phyloP scores from a whole-genome alignment of 2,113 vertebrate species.

The Labrus mixtus region DNA sequence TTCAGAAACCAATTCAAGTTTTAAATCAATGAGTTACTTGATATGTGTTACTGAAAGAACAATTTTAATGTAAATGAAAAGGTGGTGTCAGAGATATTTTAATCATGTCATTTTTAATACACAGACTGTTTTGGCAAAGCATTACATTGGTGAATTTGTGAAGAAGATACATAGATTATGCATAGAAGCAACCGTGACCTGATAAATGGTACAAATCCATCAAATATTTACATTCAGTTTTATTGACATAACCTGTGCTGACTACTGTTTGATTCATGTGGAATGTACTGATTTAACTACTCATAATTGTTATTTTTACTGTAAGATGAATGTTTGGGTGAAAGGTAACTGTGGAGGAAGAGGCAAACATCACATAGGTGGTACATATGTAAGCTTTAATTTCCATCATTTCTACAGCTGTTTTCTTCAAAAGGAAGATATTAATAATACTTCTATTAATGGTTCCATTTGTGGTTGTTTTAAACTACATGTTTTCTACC shows the following conservation, averaged over 20 bases:
- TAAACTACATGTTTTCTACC: constrained; percentile 18
- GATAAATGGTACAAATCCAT: neutral
- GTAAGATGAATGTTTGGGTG: neutral
- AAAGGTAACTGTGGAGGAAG: constrained; percentile 2
- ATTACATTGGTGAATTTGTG: neutral
- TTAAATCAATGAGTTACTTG: constrained; percentile 12
- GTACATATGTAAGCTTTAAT: neutral
- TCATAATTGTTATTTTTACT: neutral
- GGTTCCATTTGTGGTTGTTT: constrained; percentile 9
- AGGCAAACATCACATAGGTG: neutral
- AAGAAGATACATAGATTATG: neutral
- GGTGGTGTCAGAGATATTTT: neutral
- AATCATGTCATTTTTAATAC: neutral
- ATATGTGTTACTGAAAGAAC: constrained; percentile 3
- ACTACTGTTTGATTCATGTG: neutral
- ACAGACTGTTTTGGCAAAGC: neutral
- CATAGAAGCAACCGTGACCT: neutral
- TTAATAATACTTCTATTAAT: neutral
- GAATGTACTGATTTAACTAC: neutral
- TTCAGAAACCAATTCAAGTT: neutral
- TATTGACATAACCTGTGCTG: neutral
- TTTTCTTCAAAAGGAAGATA: neutral
- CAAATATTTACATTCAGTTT: constrained; percentile 4
- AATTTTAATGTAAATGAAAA: neutral
- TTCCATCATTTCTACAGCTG: neutral